Base-by-base conservation (phyloP, 2,888 invertebrate genomes). In the Lasioglossum zephyrum region DNA sequence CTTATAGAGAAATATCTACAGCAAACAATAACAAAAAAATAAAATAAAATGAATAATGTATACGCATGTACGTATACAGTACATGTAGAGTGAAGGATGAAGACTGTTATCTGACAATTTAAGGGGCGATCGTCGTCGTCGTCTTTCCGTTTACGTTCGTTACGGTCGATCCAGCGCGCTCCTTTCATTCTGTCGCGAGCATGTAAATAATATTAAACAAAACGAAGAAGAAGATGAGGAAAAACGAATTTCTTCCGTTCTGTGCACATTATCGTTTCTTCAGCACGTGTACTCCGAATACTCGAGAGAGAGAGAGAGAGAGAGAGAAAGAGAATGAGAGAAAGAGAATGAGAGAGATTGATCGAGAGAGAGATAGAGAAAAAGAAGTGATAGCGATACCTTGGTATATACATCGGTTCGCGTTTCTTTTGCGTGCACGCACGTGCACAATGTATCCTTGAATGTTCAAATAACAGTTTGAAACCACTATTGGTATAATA, bases 401-500 rank as follows among this genome's bases (percentile, higher is more conserved):
- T 66, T 36, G 63, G 63, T 63, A 31, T 60, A 63, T 36, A 36
- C 31, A 13, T 66, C 66, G 66, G 36, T 66, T 36, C 39, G 41
- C 69, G 22, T 76, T 76, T 31, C 63, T 63, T 60, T 76, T 18
- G 57, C 63, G 5, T 63, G 41, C 31, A 63, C 41, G 18, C 16
- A n/a, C 69, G 69, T 66, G 63, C 39, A 41, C 41, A 39, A 41
- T 60, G 60, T 60, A 63, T 69, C 75, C 75, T 69, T n/a, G 18
- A n/a, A 41, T 73, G 47, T 73, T 63, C 73, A 39, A 47, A 73
- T 47, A 60, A 47, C 60, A 47, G 53, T 73, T 76, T 57, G 73
- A 76, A 86, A 47, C 36, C 60, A 6, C 31, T 57, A 53, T 76
- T 31, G 44, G 76, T 76, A 49, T 79, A 87, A 82, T 63, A 63